Evolutionary conservation across 2,888 invertebrate genomes (phyloP), one percentile per base, ranked within the genome.

Genomic region (Boloria selene): DNA sequence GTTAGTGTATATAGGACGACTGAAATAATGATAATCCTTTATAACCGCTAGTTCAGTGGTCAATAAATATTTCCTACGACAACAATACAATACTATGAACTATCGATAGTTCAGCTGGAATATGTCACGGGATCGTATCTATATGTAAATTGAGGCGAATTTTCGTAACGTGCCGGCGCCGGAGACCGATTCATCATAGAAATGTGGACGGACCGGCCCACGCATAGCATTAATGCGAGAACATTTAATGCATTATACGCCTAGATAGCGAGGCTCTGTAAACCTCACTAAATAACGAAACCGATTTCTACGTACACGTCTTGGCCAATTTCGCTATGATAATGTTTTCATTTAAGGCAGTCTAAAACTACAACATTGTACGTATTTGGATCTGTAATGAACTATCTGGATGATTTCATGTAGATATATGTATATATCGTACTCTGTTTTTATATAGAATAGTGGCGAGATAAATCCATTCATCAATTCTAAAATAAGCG

Each of bases 141-240:
- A 75, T 86, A 87, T 88, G 88, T 84, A 88, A 89, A 90, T 88
- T 84, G 83, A 79, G 75, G 83, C 78, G 83, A 87, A 87, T 88
- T 91, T 91, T 89, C 88, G 90, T 87, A 89, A 90, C 84, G 75
- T 70, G 75, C 77, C 78, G 79, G 81, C 82, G 82, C 81, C 81
- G 79, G 80, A 76, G 82, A 82, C 81, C 90, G 85, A 90, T 91
- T 84, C 89, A 90, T 91, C 91, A 91, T 90, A 87, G 85, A 85
- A 87, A 89, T 88, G 90, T 88, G 87, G 89, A 89, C 90, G 87
- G 83, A 81, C 79, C 87, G 70, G 81, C 91, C 91, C 88, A 91
- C 91, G 89, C 88, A 72, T 72, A 59, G 71, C 78, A 78, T 80
- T 84, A 83, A 84, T 82, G 81, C 81, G 31, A 75, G 72, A 73